Base-by-base conservation (phyloP, 2,888 invertebrate species). In the Tachina grossa region DNA sequence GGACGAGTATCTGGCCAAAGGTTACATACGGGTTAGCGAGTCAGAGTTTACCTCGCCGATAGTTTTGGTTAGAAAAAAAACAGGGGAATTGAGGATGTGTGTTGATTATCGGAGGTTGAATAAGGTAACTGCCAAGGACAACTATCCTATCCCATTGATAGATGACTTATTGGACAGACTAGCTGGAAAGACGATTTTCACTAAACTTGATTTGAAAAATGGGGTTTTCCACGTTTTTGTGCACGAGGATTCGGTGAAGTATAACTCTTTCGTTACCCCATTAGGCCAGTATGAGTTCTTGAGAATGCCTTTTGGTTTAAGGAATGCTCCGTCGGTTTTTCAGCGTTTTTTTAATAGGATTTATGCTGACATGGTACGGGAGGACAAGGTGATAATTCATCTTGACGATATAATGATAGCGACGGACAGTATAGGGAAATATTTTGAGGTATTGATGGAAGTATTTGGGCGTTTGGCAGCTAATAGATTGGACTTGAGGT, bases 401-500 rank as follows among this genome's bases (percentile, higher is more conserved):
- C 53, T 78, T 5, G 69, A 78, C 11, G 78, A 78, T 45, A 78
- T 78, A 14, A 31, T 69, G 1, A 69, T 69, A 16, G 78, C 69
- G 1, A 61, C 78, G 1, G n/a, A 39, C n/a, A 53, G 43, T 13
- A 47, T 71, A 0, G 71, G 10, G 2, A 71, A 71, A n/a, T 71
- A 79, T 9, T 11, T 55, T 5, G 10, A 47, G 16, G 5, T 79
- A 3, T 19, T 79, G 11, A 13, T 39, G 11, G 22, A 11, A 10
- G 71, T 71, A 6, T 47, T 79, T 1, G 2, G 5, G 1, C n/a
- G 53, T 13, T 45, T 79, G 16, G 31, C 10, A 0, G 9, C 16
- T 6, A 78, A 63, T 22, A 57, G 31, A 6, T 13, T 83, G 0
- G 69, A 85, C 49, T 43, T 76, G 5, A 55, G 75, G 4, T 43